Conservation (phyloP, 2,113 vertebrate species). For the Callaeas wilsoni region DNA sequence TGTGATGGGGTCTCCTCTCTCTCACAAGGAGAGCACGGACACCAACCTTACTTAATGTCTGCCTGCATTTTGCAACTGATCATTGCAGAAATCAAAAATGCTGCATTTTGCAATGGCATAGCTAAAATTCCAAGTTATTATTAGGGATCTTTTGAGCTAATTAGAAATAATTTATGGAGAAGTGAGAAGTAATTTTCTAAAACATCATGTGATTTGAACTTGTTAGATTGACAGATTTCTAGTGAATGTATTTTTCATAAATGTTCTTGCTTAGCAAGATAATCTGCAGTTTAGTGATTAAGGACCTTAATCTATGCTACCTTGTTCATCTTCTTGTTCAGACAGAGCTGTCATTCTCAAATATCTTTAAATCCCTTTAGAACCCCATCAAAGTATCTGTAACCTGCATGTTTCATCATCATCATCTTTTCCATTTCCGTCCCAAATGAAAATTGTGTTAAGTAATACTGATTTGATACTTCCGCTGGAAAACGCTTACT, state of each 20-base stretch:
- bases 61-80: not conserved
- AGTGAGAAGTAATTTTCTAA: not conserved
- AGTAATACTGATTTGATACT: not conserved
- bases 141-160: not conserved
- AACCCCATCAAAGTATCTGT: not conserved
- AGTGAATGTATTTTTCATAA: not conserved
- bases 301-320: not conserved
- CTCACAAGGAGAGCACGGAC: rapidly evolving
- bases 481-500: not conserved
- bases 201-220: not conserved
- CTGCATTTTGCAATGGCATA: not conserved
- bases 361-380: conserved; percentile 5
- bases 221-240: not conserved
- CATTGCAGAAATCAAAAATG: not conserved
- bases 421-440: not conserved
- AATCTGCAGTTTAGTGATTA: not conserved
- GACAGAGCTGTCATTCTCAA: not conserved
- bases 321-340: not conserved
- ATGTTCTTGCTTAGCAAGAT: not conserved
- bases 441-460: not conserved
- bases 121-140: not conserved
- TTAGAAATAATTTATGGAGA: not conserved
- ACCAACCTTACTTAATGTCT: not conserved
- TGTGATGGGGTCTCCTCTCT: not conserved
- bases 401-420: not conserved